Conservation (phyloP, 2,888 invertebrate species). For the Julus scandinavius region DNA sequence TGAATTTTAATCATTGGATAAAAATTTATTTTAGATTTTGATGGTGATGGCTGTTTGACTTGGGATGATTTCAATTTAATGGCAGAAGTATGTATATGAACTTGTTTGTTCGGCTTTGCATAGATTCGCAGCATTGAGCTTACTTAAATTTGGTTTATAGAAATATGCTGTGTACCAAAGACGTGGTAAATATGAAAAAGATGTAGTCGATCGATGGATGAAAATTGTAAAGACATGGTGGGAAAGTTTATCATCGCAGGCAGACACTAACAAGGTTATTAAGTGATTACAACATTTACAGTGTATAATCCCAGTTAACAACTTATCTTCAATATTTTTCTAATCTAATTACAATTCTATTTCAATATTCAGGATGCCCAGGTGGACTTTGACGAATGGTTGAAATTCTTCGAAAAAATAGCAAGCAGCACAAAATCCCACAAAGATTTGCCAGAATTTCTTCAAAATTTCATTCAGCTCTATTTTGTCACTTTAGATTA, state of each 20-base stretch:
- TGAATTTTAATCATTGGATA: neutral
- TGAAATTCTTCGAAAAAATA: slow-evolving; percentile 61
- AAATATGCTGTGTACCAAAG: slow-evolving; percentile 62
- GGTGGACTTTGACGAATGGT: slow-evolving; percentile 63
- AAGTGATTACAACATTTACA: neutral
- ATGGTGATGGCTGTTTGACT: slow-evolving; percentile 65
- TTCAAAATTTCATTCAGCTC: slow-evolving; percentile 61
- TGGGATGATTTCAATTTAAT: slow-evolving; percentile 67
- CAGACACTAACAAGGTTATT: slow-evolving; percentile 61
- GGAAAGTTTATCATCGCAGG: slow-evolving; percentile 61
- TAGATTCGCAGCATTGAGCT: neutral
- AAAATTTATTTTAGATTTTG: slow-evolving; percentile 62
- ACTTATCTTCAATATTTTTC: neutral
- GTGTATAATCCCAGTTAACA: neutral
- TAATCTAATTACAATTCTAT: neutral
- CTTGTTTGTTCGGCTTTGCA: neutral
- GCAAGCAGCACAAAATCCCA: slow-evolving; percentile 61
- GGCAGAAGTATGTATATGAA: slow-evolving; percentile 62
- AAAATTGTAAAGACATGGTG: slow-evolving; percentile 62
- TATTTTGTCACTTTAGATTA: slow-evolving; percentile 62
- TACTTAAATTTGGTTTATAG: slow-evolving; percentile 53
- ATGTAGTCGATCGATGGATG: slow-evolving; percentile 62
- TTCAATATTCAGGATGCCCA: slow-evolving; percentile 60
- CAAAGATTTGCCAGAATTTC: slow-evolving; percentile 62
- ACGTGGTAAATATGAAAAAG: slow-evolving; percentile 61